A percentile compares a stretch with the other conserved stretches of the same genome.
Conservation (phyloP, 1,140 invertebrate genomes). For the Callitettix versicolor region DNA sequence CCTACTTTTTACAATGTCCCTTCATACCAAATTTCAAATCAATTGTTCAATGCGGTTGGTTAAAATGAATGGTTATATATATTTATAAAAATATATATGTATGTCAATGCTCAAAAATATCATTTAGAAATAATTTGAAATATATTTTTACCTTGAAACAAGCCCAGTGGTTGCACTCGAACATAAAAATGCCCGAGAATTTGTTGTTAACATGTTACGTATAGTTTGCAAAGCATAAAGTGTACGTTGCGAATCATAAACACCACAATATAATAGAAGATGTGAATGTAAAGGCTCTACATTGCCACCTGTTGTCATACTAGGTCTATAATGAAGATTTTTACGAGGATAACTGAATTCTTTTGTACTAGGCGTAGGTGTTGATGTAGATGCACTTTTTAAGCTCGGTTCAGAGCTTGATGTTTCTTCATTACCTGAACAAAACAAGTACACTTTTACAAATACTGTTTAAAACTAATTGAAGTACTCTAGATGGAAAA, state of each 20-base stretch:
- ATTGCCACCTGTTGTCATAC: constrained; percentile 33
- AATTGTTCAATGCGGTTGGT: too few relatives aligned
- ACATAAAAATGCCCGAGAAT: constrained; percentile 61
- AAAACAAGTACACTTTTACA: too few relatives aligned
- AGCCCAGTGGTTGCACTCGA: constrained; percentile 54
- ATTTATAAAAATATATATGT: too few relatives aligned
- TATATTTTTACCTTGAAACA: constrained; percentile 18
- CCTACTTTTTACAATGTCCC: too few relatives aligned
- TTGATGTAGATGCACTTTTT: not conserved
- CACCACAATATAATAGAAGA: constrained; percentile 68
- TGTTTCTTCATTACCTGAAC: constrained; percentile 3
- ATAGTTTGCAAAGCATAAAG: constrained; percentile 69
- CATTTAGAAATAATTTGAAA: too few relatives aligned
- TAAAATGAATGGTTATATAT: too few relatives aligned
- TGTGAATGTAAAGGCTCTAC: constrained; percentile 74
- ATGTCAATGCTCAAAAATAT: too few relatives aligned
- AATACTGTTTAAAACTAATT: too few relatives aligned
- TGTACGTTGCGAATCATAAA: constrained; percentile 66
- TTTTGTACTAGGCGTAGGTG: not conserved
- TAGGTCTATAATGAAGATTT: constrained; percentile 17
- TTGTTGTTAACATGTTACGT: constrained; percentile 59
- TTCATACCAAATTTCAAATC: too few relatives aligned
- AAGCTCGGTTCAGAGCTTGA: constrained; percentile 5
- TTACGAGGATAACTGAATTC: not conserved
- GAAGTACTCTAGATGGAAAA: too few relatives aligned